phyloP scores from a whole-genome alignment of 2,113 vertebrate species.

The Oryzias javanicus region DNA sequence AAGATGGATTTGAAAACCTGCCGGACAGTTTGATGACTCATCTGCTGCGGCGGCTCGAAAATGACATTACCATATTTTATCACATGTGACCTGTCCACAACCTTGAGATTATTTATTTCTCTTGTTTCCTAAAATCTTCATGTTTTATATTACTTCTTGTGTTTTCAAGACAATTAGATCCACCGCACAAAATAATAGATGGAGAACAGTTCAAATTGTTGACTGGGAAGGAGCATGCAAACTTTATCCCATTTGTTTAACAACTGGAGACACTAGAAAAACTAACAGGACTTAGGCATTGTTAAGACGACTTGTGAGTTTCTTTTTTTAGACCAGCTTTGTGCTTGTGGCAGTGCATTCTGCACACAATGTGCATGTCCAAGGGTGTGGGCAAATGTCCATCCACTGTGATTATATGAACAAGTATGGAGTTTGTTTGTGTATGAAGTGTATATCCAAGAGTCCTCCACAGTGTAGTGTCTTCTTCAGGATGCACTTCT shows the following conservation, averaged over 20 bases:
- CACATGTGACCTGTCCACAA: constrained; percentile 42
- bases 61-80: constrained; percentile 64
- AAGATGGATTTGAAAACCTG: constrained; percentile 60
- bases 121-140: constrained; percentile 27
- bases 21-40: constrained; percentile 51
- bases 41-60: constrained; percentile 42
- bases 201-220: constrained; percentile 37
- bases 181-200: background rate
- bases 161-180: background rate
- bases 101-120: constrained; percentile 1
- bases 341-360: constrained; percentile 55
- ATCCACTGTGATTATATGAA: constrained; percentile 55
- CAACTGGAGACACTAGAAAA: constrained; percentile 53
- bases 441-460: constrained; percentile 6
- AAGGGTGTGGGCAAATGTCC: constrained; percentile 50
- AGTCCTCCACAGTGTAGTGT: constrained; percentile 39
- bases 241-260: constrained; percentile 54
- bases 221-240: constrained; percentile 41
- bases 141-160: constrained; percentile 8
- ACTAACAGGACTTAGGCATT: constrained; percentile 49
- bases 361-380: constrained; percentile 38
- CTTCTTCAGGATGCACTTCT: constrained; percentile 48
- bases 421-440: constrained; percentile 42
- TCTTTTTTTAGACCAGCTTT: constrained; percentile 48
- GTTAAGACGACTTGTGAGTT: constrained; percentile 56